Conservation (phyloP, 2,888 invertebrate species). For the Mamestra brassicae region DNA sequence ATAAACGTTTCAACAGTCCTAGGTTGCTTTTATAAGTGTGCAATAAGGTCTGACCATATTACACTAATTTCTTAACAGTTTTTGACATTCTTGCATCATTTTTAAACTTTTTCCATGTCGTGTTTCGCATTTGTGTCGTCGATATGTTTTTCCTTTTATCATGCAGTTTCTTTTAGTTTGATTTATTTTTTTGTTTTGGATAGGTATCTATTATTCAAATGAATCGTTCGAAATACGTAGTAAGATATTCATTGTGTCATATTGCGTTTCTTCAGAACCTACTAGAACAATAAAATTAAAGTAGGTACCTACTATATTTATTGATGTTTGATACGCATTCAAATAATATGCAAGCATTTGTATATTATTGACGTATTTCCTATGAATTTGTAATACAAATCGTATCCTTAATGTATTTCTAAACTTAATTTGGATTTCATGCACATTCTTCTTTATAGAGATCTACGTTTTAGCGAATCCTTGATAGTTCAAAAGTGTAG, state of each 20-base stretch:
- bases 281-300: neutral
- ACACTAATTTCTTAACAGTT: neutral
- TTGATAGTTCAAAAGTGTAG: too few relatives aligned
- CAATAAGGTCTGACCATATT: neutral
- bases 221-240: neutral
- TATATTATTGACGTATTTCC: neutral
- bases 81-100: neutral
- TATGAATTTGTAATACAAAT: neutral
- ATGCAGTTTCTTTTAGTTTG: neutral
- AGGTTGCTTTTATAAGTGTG: neutral
- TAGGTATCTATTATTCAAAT: neutral
- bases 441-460: neutral
- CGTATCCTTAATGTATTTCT: neutral
- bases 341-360: neutral
- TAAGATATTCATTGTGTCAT: conserved; percentile 1
- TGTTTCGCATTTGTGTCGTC: too few relatives aligned
- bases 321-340: neutral
- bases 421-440: neutral
- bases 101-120: neutral
- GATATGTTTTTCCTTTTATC: neutral
- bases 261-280: neutral
- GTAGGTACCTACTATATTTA: neutral
- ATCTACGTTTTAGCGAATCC: neutral
- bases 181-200: neutral
- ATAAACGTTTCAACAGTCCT: neutral